A percentile compares a stretch with the other conserved stretches of the same genome.
Conservation (phyloP, 2,113 vertebrate species). For the Microtus montanus region DNA sequence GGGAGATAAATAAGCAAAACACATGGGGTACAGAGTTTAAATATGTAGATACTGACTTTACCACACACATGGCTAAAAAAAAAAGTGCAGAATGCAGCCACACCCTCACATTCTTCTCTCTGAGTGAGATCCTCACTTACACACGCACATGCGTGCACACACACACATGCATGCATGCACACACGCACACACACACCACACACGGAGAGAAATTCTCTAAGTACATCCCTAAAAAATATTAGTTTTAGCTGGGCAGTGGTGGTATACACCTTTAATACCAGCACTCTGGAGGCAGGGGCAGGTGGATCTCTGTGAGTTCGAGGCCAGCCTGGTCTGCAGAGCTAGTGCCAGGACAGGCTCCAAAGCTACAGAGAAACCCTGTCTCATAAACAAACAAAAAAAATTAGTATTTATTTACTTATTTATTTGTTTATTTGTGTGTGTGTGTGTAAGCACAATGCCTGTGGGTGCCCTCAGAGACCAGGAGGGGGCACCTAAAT, state of each 20-base stretch:
- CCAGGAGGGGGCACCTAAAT: not conserved
- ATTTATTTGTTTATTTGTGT: not conserved
- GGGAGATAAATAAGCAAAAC: not conserved
- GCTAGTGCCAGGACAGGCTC: no score
- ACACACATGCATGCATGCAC: not conserved
- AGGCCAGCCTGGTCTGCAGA: no score
- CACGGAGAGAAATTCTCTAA: not conserved
- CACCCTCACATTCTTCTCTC: not conserved
- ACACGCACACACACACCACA: not conserved
- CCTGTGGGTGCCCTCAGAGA: not conserved
- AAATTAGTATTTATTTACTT: not conserved
- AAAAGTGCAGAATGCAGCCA: not conserved
- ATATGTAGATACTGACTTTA: not conserved
- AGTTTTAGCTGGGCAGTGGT: no score
- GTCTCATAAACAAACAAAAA: no score
- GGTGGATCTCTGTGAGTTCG: no score
- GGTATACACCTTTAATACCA: no score
- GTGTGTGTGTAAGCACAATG: not conserved
- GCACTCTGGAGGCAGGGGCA: no score
- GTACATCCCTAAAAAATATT: not conserved
- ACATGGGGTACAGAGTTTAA: not conserved
- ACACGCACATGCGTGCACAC: no score
- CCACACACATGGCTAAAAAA: slow-evolving; percentile 39
- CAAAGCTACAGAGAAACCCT: no score
- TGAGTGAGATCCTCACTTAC: not conserved